A percentile compares a stretch with the other conserved stretches of the same genome.
These are phyloP conservation scores for Oreochromis grahami DNA, from an alignment of 2,797 vertebrate genomes.

Conservation along the genomic window DNA sequence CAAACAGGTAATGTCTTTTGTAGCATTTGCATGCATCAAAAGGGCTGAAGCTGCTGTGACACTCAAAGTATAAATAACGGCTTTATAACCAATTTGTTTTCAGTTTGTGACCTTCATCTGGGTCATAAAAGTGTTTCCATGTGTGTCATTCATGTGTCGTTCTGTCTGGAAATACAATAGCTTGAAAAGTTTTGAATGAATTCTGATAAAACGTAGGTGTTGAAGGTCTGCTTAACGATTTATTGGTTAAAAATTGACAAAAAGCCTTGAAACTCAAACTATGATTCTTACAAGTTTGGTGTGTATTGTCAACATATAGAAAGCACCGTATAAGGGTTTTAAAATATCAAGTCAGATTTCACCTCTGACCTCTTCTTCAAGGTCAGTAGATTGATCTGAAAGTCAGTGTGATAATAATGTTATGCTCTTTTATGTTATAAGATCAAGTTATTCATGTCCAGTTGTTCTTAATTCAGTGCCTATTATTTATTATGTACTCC, in stretches of 20 bases:
- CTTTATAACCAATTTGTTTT: neutral
- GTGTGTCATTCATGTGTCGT: neutral
- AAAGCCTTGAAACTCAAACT: neutral
- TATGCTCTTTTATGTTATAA: too few species aligned
- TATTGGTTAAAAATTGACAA: neutral
- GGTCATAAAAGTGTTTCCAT: neutral
- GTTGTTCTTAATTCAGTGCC: neutral
- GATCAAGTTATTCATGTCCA: neutral
- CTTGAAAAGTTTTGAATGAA: neutral
- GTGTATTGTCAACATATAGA: neutral
- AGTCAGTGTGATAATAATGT: neutral
- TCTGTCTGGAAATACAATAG: neutral
- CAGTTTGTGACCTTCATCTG: neutral
- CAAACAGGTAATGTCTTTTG: neutral
- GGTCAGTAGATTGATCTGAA: neutral
- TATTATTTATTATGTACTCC: neutral
- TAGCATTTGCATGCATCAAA: neutral
- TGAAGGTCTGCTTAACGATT: neutral
- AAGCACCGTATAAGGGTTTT: neutral
- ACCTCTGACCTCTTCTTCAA: neutral
- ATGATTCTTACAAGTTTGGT: neutral
- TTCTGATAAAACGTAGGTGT: neutral
- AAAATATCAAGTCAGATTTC: neutral
- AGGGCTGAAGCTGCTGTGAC: neutral
- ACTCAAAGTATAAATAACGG: neutral